Percentiles rank a stretch among this genome's conserved stretches.
Conservation (phyloP, 2,113 vertebrate genomes). For the Lanius ludovicianus region DNA sequence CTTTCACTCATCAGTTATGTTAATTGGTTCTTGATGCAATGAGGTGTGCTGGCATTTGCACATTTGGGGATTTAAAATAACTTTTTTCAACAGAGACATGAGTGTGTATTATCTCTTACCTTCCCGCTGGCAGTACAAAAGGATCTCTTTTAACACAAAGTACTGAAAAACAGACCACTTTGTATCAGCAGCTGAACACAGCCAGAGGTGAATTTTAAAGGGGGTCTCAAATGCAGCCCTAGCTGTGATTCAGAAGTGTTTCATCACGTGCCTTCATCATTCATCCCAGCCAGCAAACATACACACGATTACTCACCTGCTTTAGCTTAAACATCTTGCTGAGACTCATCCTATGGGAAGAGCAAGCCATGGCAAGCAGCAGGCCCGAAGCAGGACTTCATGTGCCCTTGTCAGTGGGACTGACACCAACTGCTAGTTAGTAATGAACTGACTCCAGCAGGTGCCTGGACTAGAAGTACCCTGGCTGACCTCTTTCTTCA, state of each 20-base stretch:
- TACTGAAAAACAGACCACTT: background rate
- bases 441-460: background rate
- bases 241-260: background rate
- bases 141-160: background rate
- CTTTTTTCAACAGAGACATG: background rate
- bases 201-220: background rate
- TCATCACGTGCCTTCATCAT: background rate
- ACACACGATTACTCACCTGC: background rate
- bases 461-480: background rate
- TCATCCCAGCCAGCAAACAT: background rate
- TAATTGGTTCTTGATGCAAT: background rate
- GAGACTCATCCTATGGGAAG: background rate
- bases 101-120: background rate
- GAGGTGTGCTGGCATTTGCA: background rate
- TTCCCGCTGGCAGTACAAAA: background rate
- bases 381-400: background rate
- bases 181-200: background rate
- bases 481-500: background rate
- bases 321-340: background rate
- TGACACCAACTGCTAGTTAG: background rate
- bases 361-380: background rate
- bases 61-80: background rate
- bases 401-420: background rate
- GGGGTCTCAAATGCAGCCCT: background rate
- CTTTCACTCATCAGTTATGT: background rate